Evolutionary conservation across 2,888 invertebrate species (phyloP).

Genomic region (Tetheella fluctuosa): DNA sequence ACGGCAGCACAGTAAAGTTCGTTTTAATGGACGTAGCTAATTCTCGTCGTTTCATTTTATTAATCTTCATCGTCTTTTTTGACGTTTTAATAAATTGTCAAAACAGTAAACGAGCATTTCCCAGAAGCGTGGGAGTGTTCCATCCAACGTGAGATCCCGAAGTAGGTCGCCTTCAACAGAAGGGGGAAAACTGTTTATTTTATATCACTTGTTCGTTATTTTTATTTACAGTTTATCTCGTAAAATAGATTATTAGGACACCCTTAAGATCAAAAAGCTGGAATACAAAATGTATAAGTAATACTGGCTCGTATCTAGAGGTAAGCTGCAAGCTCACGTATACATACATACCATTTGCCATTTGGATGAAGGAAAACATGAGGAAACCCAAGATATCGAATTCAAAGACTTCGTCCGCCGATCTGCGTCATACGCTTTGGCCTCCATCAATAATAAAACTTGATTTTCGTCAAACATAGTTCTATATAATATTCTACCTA

Average conservation of each 20-base stretch:
- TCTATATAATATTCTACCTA: no score
- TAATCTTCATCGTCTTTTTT: constrained; percentile 37
- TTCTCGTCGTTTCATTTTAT: constrained; percentile 24
- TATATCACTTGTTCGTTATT: constrained; percentile 21
- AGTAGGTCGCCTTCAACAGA: constrained; percentile 64
- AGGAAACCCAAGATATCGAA: no score
- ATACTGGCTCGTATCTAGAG: no score
- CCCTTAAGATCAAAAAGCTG: neutral
- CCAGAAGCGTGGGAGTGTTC: constrained; percentile 67
- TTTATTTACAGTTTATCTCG: constrained; percentile 20
- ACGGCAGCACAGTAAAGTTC: neutral
- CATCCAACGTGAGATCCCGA: constrained; percentile 42
- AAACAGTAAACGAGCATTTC: constrained; percentile 65
- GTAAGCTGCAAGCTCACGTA: no score
- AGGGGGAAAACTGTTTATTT: constrained; percentile 39
- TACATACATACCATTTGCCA: no score
- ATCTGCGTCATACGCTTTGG: no score
- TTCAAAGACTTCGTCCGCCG: no score
- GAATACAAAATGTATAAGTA: neutral
- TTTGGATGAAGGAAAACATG: no score
- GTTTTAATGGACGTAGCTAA: constrained; percentile 15
- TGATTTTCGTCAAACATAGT: no score
- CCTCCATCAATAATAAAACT: no score
- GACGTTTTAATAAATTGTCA: constrained; percentile 66
- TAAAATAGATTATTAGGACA: constrained; percentile 21